phyloP scores from a whole-genome alignment of 1,140 invertebrate species.

The Aphaenogaster rudis region DNA sequence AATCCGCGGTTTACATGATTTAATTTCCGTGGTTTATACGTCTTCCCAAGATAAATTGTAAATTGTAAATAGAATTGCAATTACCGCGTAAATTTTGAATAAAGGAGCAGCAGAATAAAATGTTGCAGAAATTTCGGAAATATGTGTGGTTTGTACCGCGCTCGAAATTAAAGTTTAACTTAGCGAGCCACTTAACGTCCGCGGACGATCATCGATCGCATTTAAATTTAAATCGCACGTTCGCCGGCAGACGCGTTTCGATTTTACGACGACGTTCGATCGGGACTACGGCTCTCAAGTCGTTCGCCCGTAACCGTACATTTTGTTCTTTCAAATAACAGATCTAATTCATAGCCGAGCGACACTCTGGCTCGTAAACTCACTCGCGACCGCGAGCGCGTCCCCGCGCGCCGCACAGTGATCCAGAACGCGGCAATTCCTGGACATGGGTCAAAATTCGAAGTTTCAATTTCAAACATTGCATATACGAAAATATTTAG shows the following conservation, averaged over 20 bases:
- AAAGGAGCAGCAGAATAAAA: not conserved
- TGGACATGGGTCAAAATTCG: too few species aligned
- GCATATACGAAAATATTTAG: too few species aligned
- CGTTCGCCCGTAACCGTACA: slow-evolving; percentile 26
- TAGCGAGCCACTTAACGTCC: not conserved
- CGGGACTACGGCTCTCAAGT: slow-evolving; percentile 27
- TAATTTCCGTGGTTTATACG: not conserved
- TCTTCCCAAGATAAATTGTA: not conserved
- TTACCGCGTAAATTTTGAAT: not conserved
- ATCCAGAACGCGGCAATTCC: too few species aligned
- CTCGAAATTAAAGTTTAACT: slow-evolving; percentile 17
- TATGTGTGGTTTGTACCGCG: not conserved
- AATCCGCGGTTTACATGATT: not conserved
- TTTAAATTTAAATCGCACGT: slow-evolving; percentile 38
- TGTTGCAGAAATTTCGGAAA: not conserved
- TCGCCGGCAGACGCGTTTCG: slow-evolving; percentile 11
- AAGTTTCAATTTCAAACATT: too few species aligned
- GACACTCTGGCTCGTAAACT: slow-evolving; percentile 25
- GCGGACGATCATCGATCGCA: not conserved
- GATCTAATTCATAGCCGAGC: slow-evolving; percentile 40
- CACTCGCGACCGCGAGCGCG: slow-evolving; percentile 9
- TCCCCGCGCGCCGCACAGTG: not conserved
- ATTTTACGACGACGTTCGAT: slow-evolving; percentile 34
- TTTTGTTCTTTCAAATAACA: slow-evolving; percentile 52
- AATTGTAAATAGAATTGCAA: not conserved